Conservation (phyloP, 2,888 invertebrate species). For the Belgica antarctica region DNA sequence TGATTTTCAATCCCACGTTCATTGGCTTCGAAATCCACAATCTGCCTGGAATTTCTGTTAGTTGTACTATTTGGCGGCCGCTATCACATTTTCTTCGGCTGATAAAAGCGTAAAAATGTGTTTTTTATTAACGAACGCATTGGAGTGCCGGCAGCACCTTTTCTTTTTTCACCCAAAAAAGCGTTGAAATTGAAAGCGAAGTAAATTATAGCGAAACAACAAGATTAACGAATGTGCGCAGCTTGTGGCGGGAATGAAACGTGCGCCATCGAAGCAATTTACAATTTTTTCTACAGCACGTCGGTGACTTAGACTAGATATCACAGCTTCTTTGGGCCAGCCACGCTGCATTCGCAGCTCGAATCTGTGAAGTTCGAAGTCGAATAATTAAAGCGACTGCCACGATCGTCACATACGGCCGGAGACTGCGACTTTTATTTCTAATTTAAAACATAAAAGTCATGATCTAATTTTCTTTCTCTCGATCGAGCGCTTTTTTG, state of each 20-base stretch:
- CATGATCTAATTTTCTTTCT: conserved; percentile 38
- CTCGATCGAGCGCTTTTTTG: conserved; percentile 6
- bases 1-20: not conserved
- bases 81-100: not conserved
- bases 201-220: not conserved
- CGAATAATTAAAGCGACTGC: not conserved
- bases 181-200: conserved; percentile 9
- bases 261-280: conserved; percentile 33
- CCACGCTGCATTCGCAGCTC: no score
- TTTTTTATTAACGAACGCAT: not conserved
- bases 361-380: not conserved
- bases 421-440: conserved; percentile 20
- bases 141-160: no score
- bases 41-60: not conserved
- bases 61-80: not conserved
- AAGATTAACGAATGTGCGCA: conserved; percentile 21
- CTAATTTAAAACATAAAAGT: conserved; percentile 41
- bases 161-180: not conserved
- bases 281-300: not conserved
- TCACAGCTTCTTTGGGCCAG: no score
- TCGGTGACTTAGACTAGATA: not conserved
- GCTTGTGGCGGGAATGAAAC: conserved; percentile 30
- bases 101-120: conserved; percentile 9
- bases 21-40: not conserved
- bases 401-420: not conserved